Evolutionary conservation across 2,888 invertebrate genomes (phyloP).

Genomic region (Tachina fera): DNA sequence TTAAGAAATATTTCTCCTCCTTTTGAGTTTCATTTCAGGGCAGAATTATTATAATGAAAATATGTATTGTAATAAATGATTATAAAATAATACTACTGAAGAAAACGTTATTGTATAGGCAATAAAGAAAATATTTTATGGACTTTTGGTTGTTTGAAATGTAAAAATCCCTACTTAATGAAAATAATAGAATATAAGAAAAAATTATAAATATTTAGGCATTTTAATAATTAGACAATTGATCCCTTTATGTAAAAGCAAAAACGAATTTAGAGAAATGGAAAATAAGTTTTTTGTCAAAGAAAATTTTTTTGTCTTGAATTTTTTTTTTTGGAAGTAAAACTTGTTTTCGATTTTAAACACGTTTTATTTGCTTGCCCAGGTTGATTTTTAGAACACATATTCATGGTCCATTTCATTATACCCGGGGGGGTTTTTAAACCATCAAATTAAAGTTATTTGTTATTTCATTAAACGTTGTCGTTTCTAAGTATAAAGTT

Average conservation of each 20-base stretch:
- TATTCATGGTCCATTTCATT: not conserved
- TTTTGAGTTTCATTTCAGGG: not conserved
- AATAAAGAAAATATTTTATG: not conserved
- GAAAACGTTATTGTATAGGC: constrained; percentile 5
- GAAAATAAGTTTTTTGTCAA: not conserved
- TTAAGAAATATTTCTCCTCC: not conserved
- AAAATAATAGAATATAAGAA: constrained; percentile 2
- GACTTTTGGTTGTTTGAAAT: not conserved
- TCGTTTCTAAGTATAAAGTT: constrained; percentile 37
- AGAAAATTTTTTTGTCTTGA: not conserved
- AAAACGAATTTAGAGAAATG: not conserved
- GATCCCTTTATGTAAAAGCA: constrained; percentile 23
- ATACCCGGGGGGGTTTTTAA: not conserved
- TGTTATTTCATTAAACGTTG: constrained; percentile 5
- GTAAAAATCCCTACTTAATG: not conserved
- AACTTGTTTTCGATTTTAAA: not conserved
- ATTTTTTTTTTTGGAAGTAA: not conserved
- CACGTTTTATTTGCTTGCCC: not conserved
- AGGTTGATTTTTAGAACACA: not conserved
- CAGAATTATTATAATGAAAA: not conserved
- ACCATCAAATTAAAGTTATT: constrained; percentile 24
- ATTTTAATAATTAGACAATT: constrained; percentile 26
- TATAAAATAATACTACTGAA: constrained; percentile 46
- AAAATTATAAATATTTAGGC: constrained; percentile 5
- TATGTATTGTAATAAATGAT: not conserved